phyloP scores from a whole-genome alignment of 2,113 vertebrate species.

The Mystacornis crossleyi region DNA sequence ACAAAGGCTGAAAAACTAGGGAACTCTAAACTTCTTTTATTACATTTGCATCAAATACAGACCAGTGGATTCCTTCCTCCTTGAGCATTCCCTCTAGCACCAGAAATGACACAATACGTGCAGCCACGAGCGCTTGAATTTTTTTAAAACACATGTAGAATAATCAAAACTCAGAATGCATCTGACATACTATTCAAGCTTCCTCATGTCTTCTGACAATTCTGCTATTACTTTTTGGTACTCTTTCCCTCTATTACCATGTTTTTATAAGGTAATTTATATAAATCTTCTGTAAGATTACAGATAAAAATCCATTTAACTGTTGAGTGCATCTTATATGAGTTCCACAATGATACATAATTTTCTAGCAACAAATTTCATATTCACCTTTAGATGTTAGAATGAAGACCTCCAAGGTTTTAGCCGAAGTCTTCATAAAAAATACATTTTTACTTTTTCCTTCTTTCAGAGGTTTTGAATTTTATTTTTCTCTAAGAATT shows the following conservation, averaged over 20 bases:
- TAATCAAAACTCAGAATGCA: not conserved
- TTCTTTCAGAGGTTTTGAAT: not conserved
- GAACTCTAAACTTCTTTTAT: not conserved
- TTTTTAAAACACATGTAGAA: not conserved
- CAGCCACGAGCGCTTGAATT: not conserved
- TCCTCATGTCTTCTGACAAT: not conserved
- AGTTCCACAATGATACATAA: conserved; percentile 37
- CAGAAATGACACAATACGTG: not conserved
- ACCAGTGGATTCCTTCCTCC: not conserved
- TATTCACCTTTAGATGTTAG: conserved; percentile 17
- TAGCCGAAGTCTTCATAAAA: conserved; percentile 2
- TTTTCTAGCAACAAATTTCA: conserved; percentile 42
- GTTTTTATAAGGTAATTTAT: conserved; percentile 51
- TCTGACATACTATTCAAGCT: not conserved
- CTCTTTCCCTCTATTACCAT: not conserved
- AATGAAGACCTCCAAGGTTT: conserved; percentile 32
- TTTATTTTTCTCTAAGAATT: conserved; percentile 20
- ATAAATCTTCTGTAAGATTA: conserved; percentile 54
- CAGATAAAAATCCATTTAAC: conserved; percentile 56
- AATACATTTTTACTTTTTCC: not conserved
- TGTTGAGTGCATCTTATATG: conserved; percentile 26
- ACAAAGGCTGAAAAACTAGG: conserved; percentile 2
- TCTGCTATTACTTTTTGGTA: conserved; percentile 23
- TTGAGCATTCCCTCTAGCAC: not conserved
- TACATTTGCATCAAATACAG: not conserved